phyloP scores from a whole-genome alignment of 2,888 invertebrate genomes.

The Campoplex nolae region DNA sequence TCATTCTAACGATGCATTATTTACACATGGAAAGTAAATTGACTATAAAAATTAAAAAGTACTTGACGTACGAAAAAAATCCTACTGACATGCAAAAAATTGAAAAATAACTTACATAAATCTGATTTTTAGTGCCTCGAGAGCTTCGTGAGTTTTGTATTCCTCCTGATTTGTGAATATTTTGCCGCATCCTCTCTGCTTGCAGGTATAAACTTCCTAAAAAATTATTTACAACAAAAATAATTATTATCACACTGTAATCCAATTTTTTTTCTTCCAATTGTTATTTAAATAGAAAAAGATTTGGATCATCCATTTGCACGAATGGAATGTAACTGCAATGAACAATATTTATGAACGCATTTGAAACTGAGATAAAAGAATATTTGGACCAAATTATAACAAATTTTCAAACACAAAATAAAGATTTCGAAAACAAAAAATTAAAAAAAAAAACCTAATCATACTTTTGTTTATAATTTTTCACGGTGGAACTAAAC shows the following conservation, averaged over 20 bases:
- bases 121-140: conserved; percentile 82
- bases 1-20: neutral
- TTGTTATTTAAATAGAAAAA: neutral
- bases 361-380: neutral
- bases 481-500: neutral
- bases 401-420: neutral
- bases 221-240: neutral
- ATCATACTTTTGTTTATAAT: neutral
- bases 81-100: neutral
- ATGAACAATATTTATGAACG: neutral
- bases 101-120: conserved; percentile 78
- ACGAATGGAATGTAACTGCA: neutral
- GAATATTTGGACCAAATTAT: neutral
- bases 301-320: neutral
- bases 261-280: neutral
- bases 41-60: neutral
- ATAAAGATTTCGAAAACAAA: neutral
- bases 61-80: neutral
- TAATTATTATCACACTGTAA: neutral
- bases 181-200: conserved; percentile 82
- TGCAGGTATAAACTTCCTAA: conserved; percentile 82
- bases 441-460: neutral
- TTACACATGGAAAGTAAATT: neutral
- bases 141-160: conserved; percentile 81
- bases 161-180: conserved; percentile 83